Evolutionary conservation across 30 jellyfish, hydroid and myxozoan genomes (phyloP).

Genomic region (Sanderia malayensis): DNA sequence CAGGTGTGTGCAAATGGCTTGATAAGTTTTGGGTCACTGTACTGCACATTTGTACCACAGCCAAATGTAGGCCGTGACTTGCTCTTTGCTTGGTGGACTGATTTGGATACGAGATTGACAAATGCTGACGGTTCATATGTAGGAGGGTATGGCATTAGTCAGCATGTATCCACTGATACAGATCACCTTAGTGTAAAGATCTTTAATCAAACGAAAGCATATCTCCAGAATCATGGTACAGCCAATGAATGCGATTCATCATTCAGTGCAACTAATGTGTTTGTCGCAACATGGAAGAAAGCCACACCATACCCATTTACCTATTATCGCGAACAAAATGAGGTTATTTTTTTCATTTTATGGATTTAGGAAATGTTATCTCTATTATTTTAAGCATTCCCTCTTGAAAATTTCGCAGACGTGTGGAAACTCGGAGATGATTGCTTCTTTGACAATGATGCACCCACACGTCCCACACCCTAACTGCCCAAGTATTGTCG

Average conservation of each 20-base stretch:
- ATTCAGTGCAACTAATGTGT: constrained; percentile 24
- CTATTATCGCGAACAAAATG: constrained; percentile 1
- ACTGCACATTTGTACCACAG: constrained; percentile 23
- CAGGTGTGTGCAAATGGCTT: constrained; percentile 48
- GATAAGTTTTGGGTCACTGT: background rate
- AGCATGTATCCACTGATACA: constrained; percentile 10
- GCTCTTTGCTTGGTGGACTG: constrained; percentile 35
- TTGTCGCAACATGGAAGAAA: constrained; percentile 45
- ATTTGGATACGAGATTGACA: constrained; percentile 20
- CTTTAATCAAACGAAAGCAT: constrained; percentile 33
- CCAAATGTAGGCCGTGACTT: constrained; percentile 9
- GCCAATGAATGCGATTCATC: background rate
- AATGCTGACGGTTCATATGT: background rate
- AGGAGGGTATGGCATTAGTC: constrained; percentile 30
- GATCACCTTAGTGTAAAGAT: constrained; percentile 22
- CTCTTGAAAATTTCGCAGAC: background rate
- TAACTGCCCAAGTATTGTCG: too few species aligned
- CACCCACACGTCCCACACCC: too few species aligned
- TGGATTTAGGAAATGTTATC: too few species aligned
- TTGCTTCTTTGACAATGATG: too few species aligned
- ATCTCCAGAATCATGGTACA: constrained; percentile 16
- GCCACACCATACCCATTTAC: constrained; percentile 41
- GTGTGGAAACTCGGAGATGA: background rate
- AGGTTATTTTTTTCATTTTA: constrained; percentile 11
- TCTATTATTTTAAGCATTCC: too few species aligned